A percentile compares a stretch with the other conserved stretches of the same genome.
Conservation (phyloP, 2,888 invertebrate species). For the Ferdinandea cuprea region DNA sequence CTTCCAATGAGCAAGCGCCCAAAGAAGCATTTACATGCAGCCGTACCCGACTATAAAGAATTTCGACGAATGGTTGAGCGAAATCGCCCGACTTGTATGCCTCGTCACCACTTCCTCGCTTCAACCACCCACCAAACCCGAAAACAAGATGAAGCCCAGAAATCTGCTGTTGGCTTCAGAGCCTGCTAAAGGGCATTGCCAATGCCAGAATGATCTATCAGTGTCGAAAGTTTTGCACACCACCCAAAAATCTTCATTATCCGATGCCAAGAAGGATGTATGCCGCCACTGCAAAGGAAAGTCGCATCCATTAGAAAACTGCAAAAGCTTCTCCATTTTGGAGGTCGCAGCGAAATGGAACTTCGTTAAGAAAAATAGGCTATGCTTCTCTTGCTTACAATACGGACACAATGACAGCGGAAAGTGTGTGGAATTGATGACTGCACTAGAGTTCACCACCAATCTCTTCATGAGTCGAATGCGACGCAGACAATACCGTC, state of each 20-base stretch:
- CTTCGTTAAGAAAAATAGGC: slow-evolving; percentile 20
- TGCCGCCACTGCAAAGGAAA: slow-evolving; percentile 11
- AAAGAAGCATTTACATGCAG: neutral
- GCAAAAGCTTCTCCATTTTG: neutral
- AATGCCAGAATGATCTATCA: neutral
- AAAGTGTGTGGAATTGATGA: slow-evolving; percentile 4
- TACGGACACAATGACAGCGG: slow-evolving; percentile 3
- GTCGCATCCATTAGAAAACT: neutral
- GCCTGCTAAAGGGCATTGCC: neutral
- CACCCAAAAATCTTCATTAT: neutral
- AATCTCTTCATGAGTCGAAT: neutral
- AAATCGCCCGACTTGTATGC: no score
- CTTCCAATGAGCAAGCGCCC: slow-evolving; percentile 22
- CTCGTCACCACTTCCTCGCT: slow-evolving; percentile 2
- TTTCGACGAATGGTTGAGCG: no score
- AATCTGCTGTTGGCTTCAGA: no score
- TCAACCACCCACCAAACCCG: neutral
- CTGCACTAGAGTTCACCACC: neutral
- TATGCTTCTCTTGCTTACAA: slow-evolving; percentile 29
- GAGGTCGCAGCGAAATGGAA: slow-evolving; percentile 4
- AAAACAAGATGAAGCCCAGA: no score
- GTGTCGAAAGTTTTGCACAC: neutral
- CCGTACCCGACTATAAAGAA: slow-evolving; percentile 14
- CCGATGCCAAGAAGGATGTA: neutral
- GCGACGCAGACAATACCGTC: neutral